A percentile compares a stretch with the other conserved stretches of the same genome.
Conservation (phyloP, 2,797 vertebrate species). For the Diplodus puntazzo region DNA sequence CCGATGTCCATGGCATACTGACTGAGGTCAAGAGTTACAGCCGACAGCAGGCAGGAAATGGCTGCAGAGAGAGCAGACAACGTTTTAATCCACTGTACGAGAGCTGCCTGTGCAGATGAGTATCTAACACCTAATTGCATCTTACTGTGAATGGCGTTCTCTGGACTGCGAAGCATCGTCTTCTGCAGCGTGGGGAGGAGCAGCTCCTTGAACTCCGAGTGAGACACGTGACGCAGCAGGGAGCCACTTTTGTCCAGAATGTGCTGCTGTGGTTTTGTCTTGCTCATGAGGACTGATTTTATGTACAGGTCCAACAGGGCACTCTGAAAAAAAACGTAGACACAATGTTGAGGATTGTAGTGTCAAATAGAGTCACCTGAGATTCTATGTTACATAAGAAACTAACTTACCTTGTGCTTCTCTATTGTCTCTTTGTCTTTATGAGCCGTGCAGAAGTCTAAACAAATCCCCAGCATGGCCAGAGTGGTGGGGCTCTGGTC, state of each 20-base stretch:
- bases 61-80: constrained; percentile 80
- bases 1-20: constrained; percentile 95
- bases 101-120: not conserved
- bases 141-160: constrained; percentile 96
- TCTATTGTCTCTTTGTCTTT: constrained; percentile 90
- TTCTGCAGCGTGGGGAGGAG: constrained; percentile 95
- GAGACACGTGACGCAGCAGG: constrained; percentile 91
- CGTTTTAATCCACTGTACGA: not conserved
- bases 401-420: constrained; percentile 88
- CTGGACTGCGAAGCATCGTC: constrained; percentile 94
- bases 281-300: constrained; percentile 96
- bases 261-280: constrained; percentile 91
- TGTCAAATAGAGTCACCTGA: not conserved
- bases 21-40: constrained; percentile 96
- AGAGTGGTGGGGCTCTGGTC: constrained; percentile 90
- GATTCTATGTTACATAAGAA: not conserved
- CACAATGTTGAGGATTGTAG: not conserved
- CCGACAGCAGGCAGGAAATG: constrained; percentile 90
- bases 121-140: not conserved
- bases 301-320: constrained; percentile 93
- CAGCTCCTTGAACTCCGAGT: constrained; percentile 93
- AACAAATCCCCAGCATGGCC: constrained; percentile 90
- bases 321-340: constrained; percentile 80
- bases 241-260: constrained; percentile 91
- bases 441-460: constrained; percentile 91